Evolutionary conservation across 2,797 vertebrate species (phyloP), one percentile per base, ranked within the genome.

Genomic region (Hippoglossus hippoglossus): DNA sequence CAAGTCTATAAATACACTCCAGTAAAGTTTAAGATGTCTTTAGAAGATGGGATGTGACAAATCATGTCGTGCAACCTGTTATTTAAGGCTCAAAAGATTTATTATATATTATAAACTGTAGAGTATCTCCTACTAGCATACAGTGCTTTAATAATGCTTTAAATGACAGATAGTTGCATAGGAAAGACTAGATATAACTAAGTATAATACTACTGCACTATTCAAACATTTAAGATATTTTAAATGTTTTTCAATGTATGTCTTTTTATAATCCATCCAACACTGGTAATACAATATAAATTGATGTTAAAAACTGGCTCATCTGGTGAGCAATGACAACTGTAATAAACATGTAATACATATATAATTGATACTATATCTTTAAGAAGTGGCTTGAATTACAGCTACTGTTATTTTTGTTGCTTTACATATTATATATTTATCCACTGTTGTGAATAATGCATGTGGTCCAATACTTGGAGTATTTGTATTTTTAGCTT

Each of bases 1-100:
- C 21, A 54, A 44, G 1, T 46, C 41, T 76, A 2, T 67, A 63
- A 63, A 73, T 59, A 56, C n/a, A 63, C 22, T 28, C 15, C 24
- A 60, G 50, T 57, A 15, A 63, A 44, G 11, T 6, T 5, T 47
- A 15, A 50, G 36, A 63, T 54, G 28, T 31, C 7, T 6, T 68
- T 36, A 66, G 21, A 26, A 41, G 41, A 31, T 7, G 7, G 7
- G 28, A 31, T 31, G 28, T 31, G 28, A 31, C 28, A 31, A 7
- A 31, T 7, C 28, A 31, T 28, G 28, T 31, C 8, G 28, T 31
- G 7, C 7, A 31, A 31, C 28, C 28, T 31, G 28, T 31, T 31
- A 31, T 31, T 1, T 31, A 8, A 31, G 6, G 28, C 26, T 26
- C 26, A 26, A 31, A 31, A 31, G 28, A 8, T 31, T 1, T 31